These are phyloP conservation scores for Grapholita molesta DNA, from an alignment of 1,140 invertebrate genomes.

Conservation along the genomic window DNA sequence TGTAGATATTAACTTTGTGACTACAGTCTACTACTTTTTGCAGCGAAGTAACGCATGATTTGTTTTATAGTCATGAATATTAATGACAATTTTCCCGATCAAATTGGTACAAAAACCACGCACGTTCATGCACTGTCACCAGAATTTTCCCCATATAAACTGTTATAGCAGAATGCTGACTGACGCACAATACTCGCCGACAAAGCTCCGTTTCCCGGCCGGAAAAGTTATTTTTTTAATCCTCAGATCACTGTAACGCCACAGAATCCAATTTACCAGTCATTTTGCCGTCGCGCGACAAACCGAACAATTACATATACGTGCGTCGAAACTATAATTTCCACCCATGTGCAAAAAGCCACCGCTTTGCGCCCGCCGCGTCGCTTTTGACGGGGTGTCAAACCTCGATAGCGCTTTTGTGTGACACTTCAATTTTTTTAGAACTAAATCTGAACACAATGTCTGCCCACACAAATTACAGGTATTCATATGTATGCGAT, in stretches of 20 bases:
- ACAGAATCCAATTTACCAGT: conserved; percentile 70
- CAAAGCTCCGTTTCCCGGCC: not conserved
- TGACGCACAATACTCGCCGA: not conserved
- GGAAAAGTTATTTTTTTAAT: conserved; percentile 18
- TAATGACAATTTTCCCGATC: not conserved
- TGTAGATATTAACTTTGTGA: too few species aligned
- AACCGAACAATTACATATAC: conserved; percentile 76
- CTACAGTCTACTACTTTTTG: too few species aligned
- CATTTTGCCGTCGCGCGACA: conserved; percentile 56
- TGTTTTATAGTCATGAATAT: not conserved
- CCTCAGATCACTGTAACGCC: conserved; percentile 37
- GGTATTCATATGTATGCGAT: conserved; percentile 59
- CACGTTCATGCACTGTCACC: not conserved
- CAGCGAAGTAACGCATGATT: not conserved
- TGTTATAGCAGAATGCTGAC: not conserved
- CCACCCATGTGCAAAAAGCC: conserved; percentile 53
- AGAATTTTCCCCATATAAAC: not conserved
- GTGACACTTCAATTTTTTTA: not conserved
- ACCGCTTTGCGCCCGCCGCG: conserved; percentile 61
- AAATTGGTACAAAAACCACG: not conserved
- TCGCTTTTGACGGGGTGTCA: conserved; percentile 72
- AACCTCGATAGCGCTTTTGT: conserved; percentile 34
- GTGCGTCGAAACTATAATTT: conserved; percentile 71
- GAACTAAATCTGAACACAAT: conserved; percentile 41
- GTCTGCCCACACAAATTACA: conserved; percentile 68